These are phyloP conservation scores for Gymnothorax reevesii DNA, from an alignment of 2,797 vertebrate genomes.

Conservation along the genomic window DNA sequence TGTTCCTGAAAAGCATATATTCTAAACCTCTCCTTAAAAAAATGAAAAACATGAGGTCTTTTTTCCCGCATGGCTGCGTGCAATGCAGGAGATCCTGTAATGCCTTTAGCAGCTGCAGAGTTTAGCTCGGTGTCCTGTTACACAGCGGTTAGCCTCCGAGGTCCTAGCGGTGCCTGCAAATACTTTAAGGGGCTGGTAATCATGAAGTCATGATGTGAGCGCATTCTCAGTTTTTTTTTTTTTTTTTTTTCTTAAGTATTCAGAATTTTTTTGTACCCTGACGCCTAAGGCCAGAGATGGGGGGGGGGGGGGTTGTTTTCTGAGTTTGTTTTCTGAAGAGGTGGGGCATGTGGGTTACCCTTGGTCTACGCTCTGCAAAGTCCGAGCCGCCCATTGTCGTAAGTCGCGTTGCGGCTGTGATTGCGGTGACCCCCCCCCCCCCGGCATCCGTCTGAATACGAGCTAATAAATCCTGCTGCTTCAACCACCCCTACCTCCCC, in stretches of 20 bases:
- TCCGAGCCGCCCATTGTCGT: background rate
- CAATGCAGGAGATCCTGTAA: background rate
- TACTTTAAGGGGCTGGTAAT: constrained; percentile 47
- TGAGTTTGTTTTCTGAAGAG: background rate
- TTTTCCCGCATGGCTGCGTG: background rate
- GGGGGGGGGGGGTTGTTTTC: background rate
- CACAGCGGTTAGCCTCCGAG: background rate
- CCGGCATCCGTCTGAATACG: background rate
- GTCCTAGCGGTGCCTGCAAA: constrained; percentile 29
- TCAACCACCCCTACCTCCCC: constrained; percentile 36
- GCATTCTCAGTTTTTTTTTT: constrained; percentile 20
- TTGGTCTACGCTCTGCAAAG: background rate
- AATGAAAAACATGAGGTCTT: background rate
- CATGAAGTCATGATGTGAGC: constrained; percentile 47
- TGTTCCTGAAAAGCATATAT: background rate
- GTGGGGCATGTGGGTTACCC: background rate
- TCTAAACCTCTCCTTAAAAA: background rate
- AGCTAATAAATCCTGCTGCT: constrained; percentile 23
- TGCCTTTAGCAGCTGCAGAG: constrained; percentile 1
- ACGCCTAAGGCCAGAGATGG: background rate
- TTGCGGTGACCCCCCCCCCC: background rate
- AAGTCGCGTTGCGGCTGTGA: background rate
- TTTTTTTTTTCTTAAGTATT: constrained; percentile 28
- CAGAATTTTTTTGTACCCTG: background rate
- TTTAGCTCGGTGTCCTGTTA: background rate